Evolutionary conservation across 2,888 invertebrate species (phyloP).

Genomic region (Melikaiella ostensackeni): DNA sequence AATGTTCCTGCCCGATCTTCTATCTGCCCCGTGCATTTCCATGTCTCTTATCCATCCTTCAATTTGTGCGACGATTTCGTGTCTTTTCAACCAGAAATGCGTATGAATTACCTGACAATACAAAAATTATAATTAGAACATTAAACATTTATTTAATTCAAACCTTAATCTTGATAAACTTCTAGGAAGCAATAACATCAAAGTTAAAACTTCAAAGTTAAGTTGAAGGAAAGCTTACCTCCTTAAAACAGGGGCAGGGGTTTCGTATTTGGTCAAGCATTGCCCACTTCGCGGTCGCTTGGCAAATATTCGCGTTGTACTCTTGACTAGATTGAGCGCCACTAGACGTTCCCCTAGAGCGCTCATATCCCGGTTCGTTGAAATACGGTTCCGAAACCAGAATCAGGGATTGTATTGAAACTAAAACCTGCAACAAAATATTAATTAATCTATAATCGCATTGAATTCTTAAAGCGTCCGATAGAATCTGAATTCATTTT

Average conservation of each 20-base stretch:
- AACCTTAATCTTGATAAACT: too few species aligned
- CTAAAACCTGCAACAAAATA: constrained; percentile 83
- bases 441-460: not conserved
- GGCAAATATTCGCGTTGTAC: constrained; percentile 97
- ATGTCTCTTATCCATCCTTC: constrained; percentile 94
- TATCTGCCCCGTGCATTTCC: constrained; percentile 87
- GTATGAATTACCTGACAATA: constrained; percentile 87
- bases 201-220: too few species aligned
- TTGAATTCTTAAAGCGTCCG: not conserved
- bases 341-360: constrained; percentile 91
- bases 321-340: constrained; percentile 94
- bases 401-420: constrained; percentile 95
- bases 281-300: constrained; percentile 96
- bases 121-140: constrained; percentile 32
- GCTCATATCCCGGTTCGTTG: constrained; percentile 96
- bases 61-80: constrained; percentile 93
- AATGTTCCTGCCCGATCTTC: constrained; percentile 87
- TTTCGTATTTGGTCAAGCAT: constrained; percentile 95
- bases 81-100: constrained; percentile 96
- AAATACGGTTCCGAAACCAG: constrained; percentile 96
- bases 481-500: not conserved
- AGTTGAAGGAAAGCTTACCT: constrained; percentile 81
- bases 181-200: too few species aligned
- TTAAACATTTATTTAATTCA: too few species aligned
- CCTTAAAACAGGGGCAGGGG: constrained; percentile 94